Percentiles rank a stretch among this genome's conserved stretches.
Conservation (phyloP, 2,113 vertebrate species). For the Macheiramphus alcinus region DNA sequence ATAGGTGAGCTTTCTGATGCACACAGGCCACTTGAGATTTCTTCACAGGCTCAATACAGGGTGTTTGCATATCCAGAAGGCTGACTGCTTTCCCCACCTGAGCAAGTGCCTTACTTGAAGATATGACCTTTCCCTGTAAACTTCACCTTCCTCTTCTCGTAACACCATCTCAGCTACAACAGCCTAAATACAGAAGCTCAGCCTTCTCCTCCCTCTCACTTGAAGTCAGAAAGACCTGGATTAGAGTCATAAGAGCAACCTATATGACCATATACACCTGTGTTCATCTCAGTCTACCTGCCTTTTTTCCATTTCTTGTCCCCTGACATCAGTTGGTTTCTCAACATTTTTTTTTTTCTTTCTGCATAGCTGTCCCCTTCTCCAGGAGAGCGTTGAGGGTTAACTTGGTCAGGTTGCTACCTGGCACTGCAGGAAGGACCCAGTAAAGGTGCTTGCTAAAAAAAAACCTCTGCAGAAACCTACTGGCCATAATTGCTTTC, state of each 20-base stretch:
- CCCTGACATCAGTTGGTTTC: not conserved
- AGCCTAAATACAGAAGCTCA: not conserved
- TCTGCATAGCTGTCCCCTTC: not conserved
- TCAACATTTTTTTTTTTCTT: not conserved
- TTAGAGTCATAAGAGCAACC: not conserved
- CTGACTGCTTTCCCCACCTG: not conserved
- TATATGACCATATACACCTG: rapidly evolving
- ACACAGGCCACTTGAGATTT: not conserved
- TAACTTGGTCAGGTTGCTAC: not conserved
- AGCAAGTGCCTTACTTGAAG: not conserved
- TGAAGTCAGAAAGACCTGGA: not conserved
- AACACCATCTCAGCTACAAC: not conserved
- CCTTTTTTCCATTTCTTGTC: not conserved
- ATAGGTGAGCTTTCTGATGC: not conserved
- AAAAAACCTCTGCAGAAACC: not conserved
- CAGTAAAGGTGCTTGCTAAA: not conserved
- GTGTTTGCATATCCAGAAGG: not conserved
- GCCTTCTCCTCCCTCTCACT: not conserved
- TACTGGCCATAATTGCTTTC: not conserved
- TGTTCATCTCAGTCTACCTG: not conserved
- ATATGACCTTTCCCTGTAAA: not conserved
- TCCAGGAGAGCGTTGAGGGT: not conserved
- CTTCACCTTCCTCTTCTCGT: not conserved
- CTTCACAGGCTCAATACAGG: not conserved
- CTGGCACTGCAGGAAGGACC: not conserved